Evolutionary conservation across 2,888 invertebrate genomes (phyloP).

Genomic region (Eupelmus urozonus): DNA sequence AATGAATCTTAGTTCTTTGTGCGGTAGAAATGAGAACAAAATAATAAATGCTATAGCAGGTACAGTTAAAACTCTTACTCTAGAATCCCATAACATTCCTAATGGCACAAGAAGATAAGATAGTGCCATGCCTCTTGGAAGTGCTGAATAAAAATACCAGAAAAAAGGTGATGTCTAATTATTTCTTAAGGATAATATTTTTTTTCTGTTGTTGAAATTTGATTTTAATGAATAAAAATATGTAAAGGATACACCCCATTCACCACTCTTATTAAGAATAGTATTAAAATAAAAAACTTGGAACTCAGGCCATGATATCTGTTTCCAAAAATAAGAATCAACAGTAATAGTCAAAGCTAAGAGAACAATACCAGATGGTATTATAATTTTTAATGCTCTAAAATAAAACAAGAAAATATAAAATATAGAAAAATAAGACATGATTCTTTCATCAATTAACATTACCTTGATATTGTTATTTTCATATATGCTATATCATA

Average conservation of each 20-base stretch:
- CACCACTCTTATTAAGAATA: slow-evolving; percentile 93
- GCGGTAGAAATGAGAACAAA: slow-evolving; percentile 96
- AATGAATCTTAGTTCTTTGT: slow-evolving; percentile 98
- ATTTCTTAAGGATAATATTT: slow-evolving; percentile 47
- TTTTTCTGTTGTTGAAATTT: slow-evolving; percentile 25
- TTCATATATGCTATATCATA: slow-evolving; percentile 87
- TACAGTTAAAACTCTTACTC: slow-evolving; percentile 84
- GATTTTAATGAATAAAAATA: slow-evolving; percentile 1
- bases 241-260: slow-evolving; percentile 97
- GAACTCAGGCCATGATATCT: slow-evolving; percentile 96
- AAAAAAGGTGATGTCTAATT: slow-evolving; percentile 92
- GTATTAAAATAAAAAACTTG: slow-evolving; percentile 98
- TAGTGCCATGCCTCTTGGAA: slow-evolving; percentile 93
- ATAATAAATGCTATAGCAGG: slow-evolving; percentile 89
- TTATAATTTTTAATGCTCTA: slow-evolving; percentile 85
- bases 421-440: too few relatives aligned
- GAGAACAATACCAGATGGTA: slow-evolving; percentile 85
- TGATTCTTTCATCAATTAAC: too few relatives aligned
- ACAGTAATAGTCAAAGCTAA: slow-evolving; percentile 86
- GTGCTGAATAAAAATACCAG: slow-evolving; percentile 99
- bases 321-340: slow-evolving; percentile 96
- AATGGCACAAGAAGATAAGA: slow-evolving; percentile 89
- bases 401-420: slow-evolving; percentile 63
- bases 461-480: slow-evolving; percentile 83
- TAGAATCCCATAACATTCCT: slow-evolving; percentile 85